phyloP scores from a whole-genome alignment of 2,888 invertebrate species.

The Priocnemis perturbator region DNA sequence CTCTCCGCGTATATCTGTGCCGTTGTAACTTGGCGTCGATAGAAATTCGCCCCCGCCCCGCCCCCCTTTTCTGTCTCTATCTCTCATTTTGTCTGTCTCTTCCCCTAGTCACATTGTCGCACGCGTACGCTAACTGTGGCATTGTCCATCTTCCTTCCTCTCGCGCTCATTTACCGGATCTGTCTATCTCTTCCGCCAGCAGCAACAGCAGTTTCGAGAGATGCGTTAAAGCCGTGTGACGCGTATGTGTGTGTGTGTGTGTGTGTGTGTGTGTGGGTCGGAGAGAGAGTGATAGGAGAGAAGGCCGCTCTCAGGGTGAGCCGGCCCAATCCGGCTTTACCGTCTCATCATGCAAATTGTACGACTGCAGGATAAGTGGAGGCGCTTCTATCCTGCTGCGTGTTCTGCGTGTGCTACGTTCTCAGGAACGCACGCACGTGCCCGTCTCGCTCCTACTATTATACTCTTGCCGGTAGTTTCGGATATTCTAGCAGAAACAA shows the following conservation, averaged over 20 bases:
- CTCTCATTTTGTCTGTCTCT: not conserved
- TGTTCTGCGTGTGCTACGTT: conserved; percentile 15
- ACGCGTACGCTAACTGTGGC: not conserved
- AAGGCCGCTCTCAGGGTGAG: conserved; percentile 42
- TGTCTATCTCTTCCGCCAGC: conserved; percentile 2
- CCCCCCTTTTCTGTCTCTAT: not conserved
- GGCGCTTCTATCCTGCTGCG: conserved; percentile 22
- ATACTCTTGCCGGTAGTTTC: not conserved
- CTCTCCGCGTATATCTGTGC: conserved; percentile 22
- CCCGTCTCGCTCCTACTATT: not conserved
- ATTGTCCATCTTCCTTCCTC: not conserved
- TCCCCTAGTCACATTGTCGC: not conserved
- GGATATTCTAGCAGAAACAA: conserved; percentile 41
- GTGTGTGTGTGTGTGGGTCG: conserved; percentile 13
- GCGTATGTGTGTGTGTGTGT: conserved; percentile 23
- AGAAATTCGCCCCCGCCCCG: conserved; percentile 44
- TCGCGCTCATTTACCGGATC: not conserved
- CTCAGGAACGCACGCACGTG: conserved; percentile 16
- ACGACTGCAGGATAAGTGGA: conserved; percentile 54
- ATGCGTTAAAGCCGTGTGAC: conserved; percentile 21
- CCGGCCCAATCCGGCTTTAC: conserved; percentile 59
- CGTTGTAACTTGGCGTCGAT: conserved; percentile 37
- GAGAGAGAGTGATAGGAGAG: conserved; percentile 27
- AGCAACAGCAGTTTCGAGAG: conserved; percentile 38
- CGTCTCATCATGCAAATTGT: conserved; percentile 64